Conservation (phyloP, 2,113 vertebrate species). For the Cynocephalus volans region DNA sequence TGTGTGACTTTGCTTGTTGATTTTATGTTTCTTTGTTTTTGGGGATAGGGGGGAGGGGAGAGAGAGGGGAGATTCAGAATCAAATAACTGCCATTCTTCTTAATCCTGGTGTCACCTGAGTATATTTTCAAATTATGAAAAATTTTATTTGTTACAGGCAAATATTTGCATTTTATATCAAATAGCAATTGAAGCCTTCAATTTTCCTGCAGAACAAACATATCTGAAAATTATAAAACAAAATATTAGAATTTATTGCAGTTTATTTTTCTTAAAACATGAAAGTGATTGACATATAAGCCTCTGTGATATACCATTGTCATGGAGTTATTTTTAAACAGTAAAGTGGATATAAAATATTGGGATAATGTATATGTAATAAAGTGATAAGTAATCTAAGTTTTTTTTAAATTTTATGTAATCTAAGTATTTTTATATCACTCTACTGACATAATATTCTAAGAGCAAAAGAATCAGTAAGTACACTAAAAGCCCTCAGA, state of each 20-base stretch:
- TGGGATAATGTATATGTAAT: not conserved
- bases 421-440: constrained; percentile 30
- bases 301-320: not conserved
- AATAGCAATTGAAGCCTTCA: not conserved
- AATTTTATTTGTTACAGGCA: constrained; percentile 44
- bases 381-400: constrained; percentile 16
- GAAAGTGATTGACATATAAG: not conserved
- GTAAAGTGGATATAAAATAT: not conserved
- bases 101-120: not conserved
- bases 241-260: constrained; percentile 26
- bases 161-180: constrained; percentile 49
- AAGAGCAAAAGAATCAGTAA: constrained; percentile 36
- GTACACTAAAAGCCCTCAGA: constrained; percentile 19
- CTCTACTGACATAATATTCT: not conserved
- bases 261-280: constrained; percentile 19
- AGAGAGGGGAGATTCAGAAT: constrained; percentile 25
- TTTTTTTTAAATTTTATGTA: constrained; percentile 50
- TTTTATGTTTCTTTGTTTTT: not conserved
- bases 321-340: constrained; percentile 17
- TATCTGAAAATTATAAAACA: constrained; percentile 57
- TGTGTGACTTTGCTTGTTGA: constrained; percentile 56
- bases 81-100: constrained; percentile 32
- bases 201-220: constrained; percentile 42
- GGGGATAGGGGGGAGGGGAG: not conserved
- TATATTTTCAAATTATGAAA: constrained; percentile 55